These are phyloP conservation scores for Zoanthus sociatus DNA, from an alignment of 92 coral and sea anemone genomes.

Conservation along the genomic window DNA sequence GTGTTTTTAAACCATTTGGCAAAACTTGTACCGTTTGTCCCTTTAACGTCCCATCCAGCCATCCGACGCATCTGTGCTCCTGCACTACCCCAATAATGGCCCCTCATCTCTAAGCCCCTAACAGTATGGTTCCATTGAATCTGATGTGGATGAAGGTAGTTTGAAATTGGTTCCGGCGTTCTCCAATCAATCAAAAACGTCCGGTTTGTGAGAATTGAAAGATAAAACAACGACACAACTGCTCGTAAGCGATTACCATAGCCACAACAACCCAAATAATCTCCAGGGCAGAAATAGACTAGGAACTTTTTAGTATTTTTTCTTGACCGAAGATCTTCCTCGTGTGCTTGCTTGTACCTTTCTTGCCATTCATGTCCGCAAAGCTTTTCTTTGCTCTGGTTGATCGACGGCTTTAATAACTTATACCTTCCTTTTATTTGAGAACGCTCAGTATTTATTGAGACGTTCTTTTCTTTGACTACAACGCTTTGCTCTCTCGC, in stretches of 20 bases:
- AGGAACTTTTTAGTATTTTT: conserved; percentile 58
- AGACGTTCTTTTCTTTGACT: not conserved
- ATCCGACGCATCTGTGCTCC: conserved; percentile 72
- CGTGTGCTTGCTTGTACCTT: conserved; percentile 72
- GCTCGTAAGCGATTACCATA: conserved; percentile 93
- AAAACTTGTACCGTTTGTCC: conserved; percentile 59
- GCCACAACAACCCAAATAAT: conserved; percentile 87
- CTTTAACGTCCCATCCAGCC: conserved; percentile 80
- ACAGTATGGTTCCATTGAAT: conserved; percentile 89
- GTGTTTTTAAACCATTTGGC: conserved; percentile 72
- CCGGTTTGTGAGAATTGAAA: conserved; percentile 84
- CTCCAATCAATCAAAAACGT: conserved; percentile 90
- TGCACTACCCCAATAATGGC: conserved; percentile 88
- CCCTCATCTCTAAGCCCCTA: conserved; percentile 72
- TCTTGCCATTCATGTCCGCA: conserved; percentile 89
- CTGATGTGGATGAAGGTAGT: conserved; percentile 69
- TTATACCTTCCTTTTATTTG: not conserved
- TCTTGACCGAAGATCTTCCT: conserved; percentile 54
- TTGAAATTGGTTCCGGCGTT: conserved; percentile 87
- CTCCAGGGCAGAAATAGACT: conserved; percentile 80
- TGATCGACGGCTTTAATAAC: not conserved
- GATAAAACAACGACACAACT: conserved; percentile 76
- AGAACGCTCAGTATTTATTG: too few relatives aligned
- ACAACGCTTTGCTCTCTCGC: not conserved
- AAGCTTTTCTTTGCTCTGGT: conserved; percentile 14